A percentile compares a stretch with the other conserved stretches of the same genome.
phyloP scores from a whole-genome alignment of 2,113 vertebrate genomes.

The Cinclus mexicanus region DNA sequence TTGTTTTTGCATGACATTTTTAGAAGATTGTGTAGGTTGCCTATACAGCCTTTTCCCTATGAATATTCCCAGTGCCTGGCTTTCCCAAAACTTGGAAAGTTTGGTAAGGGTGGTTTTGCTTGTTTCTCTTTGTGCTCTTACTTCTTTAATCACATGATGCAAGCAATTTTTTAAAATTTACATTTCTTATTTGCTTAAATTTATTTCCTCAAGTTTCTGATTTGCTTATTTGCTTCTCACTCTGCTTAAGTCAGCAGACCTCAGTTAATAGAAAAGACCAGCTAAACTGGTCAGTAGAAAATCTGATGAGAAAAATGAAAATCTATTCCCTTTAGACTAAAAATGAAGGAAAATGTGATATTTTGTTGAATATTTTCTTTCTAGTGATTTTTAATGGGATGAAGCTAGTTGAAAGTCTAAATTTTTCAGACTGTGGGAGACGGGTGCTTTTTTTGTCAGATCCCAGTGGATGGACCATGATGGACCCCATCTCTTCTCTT shows the following conservation, averaged over 20 bases:
- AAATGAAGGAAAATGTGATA: background rate
- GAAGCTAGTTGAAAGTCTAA: background rate
- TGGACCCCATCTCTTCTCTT: background rate
- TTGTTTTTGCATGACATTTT: background rate
- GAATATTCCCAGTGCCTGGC: background rate
- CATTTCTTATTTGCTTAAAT: background rate
- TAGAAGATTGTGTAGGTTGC: background rate
- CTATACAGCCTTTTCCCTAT: background rate
- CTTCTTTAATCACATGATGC: background rate
- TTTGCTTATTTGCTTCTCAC: background rate
- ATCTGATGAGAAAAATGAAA: background rate
- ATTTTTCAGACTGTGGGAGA: background rate
- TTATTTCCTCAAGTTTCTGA: background rate
- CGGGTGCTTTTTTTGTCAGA: background rate
- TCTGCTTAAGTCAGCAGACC: background rate
- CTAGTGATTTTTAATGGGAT: background rate
- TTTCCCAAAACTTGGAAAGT: background rate
- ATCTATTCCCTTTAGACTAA: background rate
- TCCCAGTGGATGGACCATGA: accelerated
- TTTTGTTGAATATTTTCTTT: background rate
- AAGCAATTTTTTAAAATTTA: background rate
- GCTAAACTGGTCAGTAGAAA: background rate
- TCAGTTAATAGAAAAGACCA: background rate
- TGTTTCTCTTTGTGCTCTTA: background rate
- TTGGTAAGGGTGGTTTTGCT: background rate